Evolutionary conservation across 2,797 vertebrate genomes (phyloP).

Genomic region (Acanthornis magna): DNA sequence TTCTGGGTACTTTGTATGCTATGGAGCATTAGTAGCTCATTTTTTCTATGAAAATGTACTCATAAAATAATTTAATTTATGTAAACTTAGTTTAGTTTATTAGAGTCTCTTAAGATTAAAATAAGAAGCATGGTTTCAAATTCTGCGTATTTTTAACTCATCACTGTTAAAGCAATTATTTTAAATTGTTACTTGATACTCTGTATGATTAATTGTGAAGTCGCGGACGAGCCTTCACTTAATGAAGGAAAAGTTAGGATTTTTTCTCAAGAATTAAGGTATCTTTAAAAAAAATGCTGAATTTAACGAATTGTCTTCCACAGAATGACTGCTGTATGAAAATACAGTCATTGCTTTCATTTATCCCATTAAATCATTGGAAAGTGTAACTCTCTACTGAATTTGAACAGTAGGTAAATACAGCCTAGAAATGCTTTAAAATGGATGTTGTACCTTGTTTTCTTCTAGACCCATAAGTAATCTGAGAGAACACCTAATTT

Average conservation of each 20-base stretch:
- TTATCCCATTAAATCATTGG: background rate
- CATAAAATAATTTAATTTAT: background rate
- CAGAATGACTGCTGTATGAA: background rate
- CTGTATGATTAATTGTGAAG: background rate
- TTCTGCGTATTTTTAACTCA: background rate
- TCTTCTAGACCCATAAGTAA: background rate
- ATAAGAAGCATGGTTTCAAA: background rate
- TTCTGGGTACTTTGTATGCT: background rate
- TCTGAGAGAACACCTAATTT: background rate
- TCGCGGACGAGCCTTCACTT: background rate
- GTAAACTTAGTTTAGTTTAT: background rate
- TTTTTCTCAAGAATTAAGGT: background rate
- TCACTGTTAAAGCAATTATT: background rate
- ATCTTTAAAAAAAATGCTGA: background rate
- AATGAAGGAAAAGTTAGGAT: background rate
- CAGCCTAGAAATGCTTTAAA: background rate
- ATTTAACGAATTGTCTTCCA: background rate
- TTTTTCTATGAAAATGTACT: background rate
- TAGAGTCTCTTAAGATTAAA: background rate
- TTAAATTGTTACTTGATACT: background rate
- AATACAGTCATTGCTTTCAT: background rate
- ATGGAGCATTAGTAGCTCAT: background rate
- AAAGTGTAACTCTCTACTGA: background rate
- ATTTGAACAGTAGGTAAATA: background rate
- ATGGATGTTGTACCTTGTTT: rapidly evolving